Conservation (phyloP, 2,888 invertebrate species). For the Diarsia rubi region DNA sequence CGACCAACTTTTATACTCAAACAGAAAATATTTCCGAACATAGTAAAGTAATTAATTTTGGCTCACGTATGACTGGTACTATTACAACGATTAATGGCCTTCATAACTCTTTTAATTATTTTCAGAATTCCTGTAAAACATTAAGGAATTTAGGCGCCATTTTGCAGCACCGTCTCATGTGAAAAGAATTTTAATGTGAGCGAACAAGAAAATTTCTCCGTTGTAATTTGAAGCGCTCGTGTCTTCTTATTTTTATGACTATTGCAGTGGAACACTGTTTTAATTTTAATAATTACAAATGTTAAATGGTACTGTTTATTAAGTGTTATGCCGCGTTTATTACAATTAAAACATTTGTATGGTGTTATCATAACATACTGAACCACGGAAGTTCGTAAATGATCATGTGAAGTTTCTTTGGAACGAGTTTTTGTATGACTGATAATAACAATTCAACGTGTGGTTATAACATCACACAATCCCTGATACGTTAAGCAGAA, state of each 20-base stretch:
- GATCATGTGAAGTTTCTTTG: background rate
- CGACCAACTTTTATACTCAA: constrained; percentile 41
- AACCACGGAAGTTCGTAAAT: background rate
- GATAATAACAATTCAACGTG: too few species aligned
- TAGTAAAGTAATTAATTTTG: constrained; percentile 60
- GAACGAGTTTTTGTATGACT: background rate
- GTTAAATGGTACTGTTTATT: constrained; percentile 29
- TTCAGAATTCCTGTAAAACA: constrained; percentile 60
- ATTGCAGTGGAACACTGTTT: constrained; percentile 35
- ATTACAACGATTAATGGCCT: constrained; percentile 68
- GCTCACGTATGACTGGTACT: constrained; percentile 61
- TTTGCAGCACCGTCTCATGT: constrained; percentile 51
- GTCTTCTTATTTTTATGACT: constrained; percentile 51
- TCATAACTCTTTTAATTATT: constrained; percentile 73
- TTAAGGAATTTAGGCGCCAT: constrained; percentile 55
- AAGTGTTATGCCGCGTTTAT: background rate
- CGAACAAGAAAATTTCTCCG: constrained; percentile 54
- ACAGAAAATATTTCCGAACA: constrained; percentile 58
- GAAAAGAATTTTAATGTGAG: constrained; percentile 62
- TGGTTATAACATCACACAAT: too few species aligned
- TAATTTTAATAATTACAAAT: constrained; percentile 42
- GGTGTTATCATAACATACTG: background rate
- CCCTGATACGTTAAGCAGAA: too few species aligned
- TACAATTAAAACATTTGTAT: background rate
- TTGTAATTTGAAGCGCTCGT: constrained; percentile 45